Percentiles rank a stretch among this genome's conserved stretches.
These are phyloP conservation scores for Bombus waltoni DNA, from an alignment of 1,140 invertebrate genomes.

Conservation along the genomic window DNA sequence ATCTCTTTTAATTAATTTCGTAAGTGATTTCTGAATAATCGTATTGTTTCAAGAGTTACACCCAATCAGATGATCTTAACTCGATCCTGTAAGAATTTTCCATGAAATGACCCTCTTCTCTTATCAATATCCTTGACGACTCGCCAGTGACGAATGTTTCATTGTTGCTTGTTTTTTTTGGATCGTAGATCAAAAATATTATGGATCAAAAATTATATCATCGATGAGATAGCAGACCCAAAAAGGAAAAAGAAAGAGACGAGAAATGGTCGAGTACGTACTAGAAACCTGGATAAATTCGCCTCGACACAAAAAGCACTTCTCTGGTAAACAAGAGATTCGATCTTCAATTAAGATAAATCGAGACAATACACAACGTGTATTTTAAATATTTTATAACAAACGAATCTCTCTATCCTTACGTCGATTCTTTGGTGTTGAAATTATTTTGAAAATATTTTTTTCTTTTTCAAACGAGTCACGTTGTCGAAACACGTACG, in stretches of 20 bases:
- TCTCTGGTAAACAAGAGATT: background rate
- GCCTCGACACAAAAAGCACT: background rate
- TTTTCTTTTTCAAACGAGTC: background rate
- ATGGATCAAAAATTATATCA: constrained; percentile 1
- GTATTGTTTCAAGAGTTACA: background rate
- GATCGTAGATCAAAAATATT: background rate
- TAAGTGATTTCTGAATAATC: background rate
- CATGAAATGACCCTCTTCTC: background rate
- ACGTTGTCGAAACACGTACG: background rate
- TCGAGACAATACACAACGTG: too few relatives aligned
- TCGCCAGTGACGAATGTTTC: too few relatives aligned
- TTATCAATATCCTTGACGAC: background rate
- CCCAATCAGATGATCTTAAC: background rate
- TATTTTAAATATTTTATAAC: background rate
- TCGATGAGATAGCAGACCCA: background rate
- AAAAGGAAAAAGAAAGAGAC: background rate
- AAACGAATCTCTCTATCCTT: background rate
- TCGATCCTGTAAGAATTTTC: background rate
- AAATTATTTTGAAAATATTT: background rate
- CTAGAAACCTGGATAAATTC: background rate
- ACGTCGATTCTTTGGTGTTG: background rate
- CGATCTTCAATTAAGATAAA: background rate
- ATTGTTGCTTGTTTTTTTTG: background rate
- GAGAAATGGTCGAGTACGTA: background rate
- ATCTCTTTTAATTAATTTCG: background rate